phyloP scores from a whole-genome alignment of 2,113 vertebrate genomes.

The Nesoenas mayeri region DNA sequence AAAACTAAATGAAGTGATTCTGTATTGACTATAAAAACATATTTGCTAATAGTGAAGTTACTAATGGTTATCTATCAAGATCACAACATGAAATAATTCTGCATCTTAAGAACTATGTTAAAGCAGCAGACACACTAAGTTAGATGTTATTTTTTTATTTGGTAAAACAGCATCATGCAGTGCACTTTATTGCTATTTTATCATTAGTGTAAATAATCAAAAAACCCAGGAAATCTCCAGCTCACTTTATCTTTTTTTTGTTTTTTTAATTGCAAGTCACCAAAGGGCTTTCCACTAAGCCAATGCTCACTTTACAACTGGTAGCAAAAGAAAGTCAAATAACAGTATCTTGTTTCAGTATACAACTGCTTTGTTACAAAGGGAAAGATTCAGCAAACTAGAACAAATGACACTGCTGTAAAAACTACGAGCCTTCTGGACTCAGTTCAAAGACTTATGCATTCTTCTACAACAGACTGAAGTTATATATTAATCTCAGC shows the following conservation, averaged over 20 bases:
- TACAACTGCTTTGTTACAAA: constrained; percentile 6
- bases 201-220: constrained; percentile 12
- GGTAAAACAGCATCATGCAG: background rate
- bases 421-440: constrained; percentile 18
- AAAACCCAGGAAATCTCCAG: background rate
- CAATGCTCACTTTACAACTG: background rate
- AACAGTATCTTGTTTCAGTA: background rate
- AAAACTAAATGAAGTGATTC: constrained; percentile 54
- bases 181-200: background rate
- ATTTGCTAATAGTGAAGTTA: constrained; percentile 42
- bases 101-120: constrained; percentile 3
- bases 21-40: constrained; percentile 29
- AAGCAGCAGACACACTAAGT: background rate
- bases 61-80: constrained; percentile 32
- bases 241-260: background rate
- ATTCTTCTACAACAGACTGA: constrained; percentile 27
- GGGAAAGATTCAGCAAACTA: constrained; percentile 27
- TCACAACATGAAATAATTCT: constrained; percentile 8
- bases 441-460: constrained; percentile 38
- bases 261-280: background rate
- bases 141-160: constrained; percentile 1
- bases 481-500: constrained; percentile 54
- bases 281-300: background rate
- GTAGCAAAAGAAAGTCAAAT: constrained; percentile 6
- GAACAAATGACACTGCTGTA: constrained; percentile 35